Base-by-base conservation (phyloP, 2,797 vertebrate genomes). In the Odontamblyopus lacepedii region DNA sequence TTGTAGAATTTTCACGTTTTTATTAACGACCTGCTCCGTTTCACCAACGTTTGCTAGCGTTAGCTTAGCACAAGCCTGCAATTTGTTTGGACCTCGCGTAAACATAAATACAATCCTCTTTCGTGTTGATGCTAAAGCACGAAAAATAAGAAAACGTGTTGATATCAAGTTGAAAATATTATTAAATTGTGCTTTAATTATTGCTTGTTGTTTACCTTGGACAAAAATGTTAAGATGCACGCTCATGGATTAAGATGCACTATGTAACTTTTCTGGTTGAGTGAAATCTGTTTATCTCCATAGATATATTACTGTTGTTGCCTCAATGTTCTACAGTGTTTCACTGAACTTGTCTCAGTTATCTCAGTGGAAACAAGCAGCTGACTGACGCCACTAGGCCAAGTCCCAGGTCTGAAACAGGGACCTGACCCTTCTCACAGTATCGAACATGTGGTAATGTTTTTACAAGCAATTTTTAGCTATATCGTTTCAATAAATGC, bases 41-140 rank as follows among this genome's bases (percentile, higher is more conserved):
- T 0, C 27, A 1, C 12, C 13, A 70, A 83, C 80, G 78, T 83
- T 65, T 83, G 77, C 63, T 88, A 80, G 63, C 1, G 38, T 29
- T 61, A 80, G 70, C 83, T 72, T 72, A 70, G 70, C 72, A 27
- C n/a, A 9, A 57, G 51, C n/a, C 16, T 67, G 27, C 18, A n/a
- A 30, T 55, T 30, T 67, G 27, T 32, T 19, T 61, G 16, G 18
- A n/a, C 18, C 19, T 63, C 60, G 35, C 18, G 19, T 23, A 32
- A 63, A 35, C 61, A 38, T n/a, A 63, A 63, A 11, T 35, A 29
- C 12, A 16, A 61, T 18, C 2, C 15, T 29, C 15, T 27, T 60
- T 30, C 11, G 16, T 30, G 27, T 5, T 29, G 26, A 6, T 60
- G 27, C 27, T 18, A 16, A 60, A 30, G 2, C 2, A 9, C 19